Evolutionary conservation across 2,888 invertebrate species (phyloP).

Genomic region (Napeogenes sylphis): DNA sequence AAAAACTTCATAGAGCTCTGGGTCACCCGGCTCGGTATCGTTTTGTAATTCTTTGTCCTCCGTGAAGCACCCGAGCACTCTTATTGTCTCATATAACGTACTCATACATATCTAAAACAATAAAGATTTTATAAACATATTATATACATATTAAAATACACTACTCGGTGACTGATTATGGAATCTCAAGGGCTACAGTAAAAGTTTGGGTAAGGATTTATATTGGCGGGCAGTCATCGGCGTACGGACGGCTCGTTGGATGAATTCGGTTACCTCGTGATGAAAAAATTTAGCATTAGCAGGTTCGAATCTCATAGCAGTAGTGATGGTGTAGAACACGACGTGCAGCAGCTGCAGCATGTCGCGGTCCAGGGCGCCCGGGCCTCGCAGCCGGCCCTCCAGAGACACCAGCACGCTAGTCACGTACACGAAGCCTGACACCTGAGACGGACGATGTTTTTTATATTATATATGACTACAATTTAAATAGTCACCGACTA

Average conservation of each 20-base stretch:
- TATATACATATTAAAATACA: not conserved
- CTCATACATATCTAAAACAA: slow-evolving; percentile 89
- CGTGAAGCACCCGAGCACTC: slow-evolving; percentile 93
- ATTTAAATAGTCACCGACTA: not conserved
- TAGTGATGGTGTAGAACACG: slow-evolving; percentile 95
- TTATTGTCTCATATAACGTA: slow-evolving; percentile 94
- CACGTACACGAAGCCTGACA: slow-evolving; percentile 98
- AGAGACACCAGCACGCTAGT: slow-evolving; percentile 96
- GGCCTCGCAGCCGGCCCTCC: slow-evolving; percentile 85
- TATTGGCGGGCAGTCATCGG: no score
- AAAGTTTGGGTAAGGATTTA: no score
- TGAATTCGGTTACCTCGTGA: slow-evolving; percentile 82
- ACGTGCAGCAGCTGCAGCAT: slow-evolving; percentile 88
- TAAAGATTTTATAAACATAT: slow-evolving; percentile 2
- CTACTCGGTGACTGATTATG: slow-evolving; percentile 23
- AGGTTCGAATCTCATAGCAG: slow-evolving; percentile 99
- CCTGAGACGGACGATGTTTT: slow-evolving; percentile 47
- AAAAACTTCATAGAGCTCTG: slow-evolving; percentile 75
- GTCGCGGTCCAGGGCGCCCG: slow-evolving; percentile 73
- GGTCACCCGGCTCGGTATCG: slow-evolving; percentile 63
- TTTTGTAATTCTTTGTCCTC: slow-evolving; percentile 67
- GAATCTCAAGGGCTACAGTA: no score
- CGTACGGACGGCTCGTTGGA: no score
- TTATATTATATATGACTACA: not conserved
- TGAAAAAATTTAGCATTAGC: slow-evolving; percentile 99